Conservation (phyloP, 2,797 vertebrate species). For the Neomorphus geoffroyi region DNA sequence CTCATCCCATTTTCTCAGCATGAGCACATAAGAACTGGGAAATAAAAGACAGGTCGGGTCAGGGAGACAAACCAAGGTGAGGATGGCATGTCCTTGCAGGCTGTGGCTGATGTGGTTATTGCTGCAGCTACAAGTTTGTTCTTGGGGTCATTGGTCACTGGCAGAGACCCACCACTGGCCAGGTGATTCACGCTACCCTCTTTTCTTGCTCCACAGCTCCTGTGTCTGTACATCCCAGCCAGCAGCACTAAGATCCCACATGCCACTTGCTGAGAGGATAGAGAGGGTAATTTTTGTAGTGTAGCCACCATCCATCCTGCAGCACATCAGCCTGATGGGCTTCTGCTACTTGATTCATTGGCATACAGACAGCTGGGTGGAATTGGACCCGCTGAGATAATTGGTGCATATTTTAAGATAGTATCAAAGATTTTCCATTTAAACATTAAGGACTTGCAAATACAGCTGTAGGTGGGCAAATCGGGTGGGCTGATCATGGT, state of each 20-base stretch:
- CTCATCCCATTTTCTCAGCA: neutral
- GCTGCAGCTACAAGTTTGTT: neutral
- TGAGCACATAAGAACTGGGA: neutral
- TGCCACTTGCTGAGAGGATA: rapidly evolving
- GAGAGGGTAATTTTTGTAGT: neutral
- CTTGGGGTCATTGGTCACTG: neutral
- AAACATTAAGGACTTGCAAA: neutral
- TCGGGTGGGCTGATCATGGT: neutral
- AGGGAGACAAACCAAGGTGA: neutral
- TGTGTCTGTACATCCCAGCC: rapidly evolving
- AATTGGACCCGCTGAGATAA: neutral
- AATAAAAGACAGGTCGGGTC: neutral
- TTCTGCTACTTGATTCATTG: neutral
- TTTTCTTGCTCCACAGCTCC: neutral
- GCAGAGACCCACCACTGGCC: neutral
- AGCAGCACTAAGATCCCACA: neutral
- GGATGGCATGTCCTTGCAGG: rapidly evolving
- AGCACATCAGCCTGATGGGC: rapidly evolving
- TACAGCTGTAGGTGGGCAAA: neutral
- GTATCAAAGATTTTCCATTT: neutral
- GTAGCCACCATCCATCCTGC: rapidly evolving
- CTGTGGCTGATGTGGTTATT: neutral
- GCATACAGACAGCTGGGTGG: neutral
- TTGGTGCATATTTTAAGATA: neutral
- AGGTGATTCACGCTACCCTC: neutral